Conservation (phyloP, 2,888 invertebrate species). For the Alcis repandata region DNA sequence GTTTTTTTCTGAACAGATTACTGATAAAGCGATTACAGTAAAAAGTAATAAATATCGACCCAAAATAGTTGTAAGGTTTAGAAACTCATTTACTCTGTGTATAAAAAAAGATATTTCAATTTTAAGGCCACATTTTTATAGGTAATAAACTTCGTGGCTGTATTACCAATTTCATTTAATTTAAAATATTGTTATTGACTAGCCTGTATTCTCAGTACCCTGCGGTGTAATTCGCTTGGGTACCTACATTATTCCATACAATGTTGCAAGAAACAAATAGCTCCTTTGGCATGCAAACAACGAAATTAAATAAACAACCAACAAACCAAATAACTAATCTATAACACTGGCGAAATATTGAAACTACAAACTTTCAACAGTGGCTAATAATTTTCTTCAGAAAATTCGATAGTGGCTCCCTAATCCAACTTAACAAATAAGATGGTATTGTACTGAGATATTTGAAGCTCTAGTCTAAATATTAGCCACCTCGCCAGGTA, state of each 20-base stretch:
- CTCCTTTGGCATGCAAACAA: not conserved
- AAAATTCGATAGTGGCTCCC: not conserved
- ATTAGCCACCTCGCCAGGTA: conserved; percentile 28
- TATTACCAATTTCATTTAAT: not conserved
- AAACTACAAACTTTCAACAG: not conserved
- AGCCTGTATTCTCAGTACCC: not conserved
- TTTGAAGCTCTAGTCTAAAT: conserved; percentile 25
- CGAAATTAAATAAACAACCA: conserved; percentile 7
- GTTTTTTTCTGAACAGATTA: too few species aligned
- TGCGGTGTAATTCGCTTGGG: not conserved
- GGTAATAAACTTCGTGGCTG: too few species aligned
- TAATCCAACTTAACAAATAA: not conserved
- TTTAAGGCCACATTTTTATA: too few species aligned
- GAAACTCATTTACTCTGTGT: too few species aligned
- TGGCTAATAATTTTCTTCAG: too few species aligned
- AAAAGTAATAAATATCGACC: too few species aligned
- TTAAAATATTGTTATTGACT: too few species aligned
- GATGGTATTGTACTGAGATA: not conserved
- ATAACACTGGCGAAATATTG: not conserved
- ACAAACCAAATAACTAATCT: not conserved
- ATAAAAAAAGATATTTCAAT: too few species aligned
- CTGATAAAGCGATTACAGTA: too few species aligned
- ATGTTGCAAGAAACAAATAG: conserved; percentile 3
- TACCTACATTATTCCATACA: not conserved
- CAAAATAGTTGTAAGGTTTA: too few species aligned